These are phyloP conservation scores for Andricus grossulariae DNA, from an alignment of 1,140 invertebrate species.

Conservation along the genomic window DNA sequence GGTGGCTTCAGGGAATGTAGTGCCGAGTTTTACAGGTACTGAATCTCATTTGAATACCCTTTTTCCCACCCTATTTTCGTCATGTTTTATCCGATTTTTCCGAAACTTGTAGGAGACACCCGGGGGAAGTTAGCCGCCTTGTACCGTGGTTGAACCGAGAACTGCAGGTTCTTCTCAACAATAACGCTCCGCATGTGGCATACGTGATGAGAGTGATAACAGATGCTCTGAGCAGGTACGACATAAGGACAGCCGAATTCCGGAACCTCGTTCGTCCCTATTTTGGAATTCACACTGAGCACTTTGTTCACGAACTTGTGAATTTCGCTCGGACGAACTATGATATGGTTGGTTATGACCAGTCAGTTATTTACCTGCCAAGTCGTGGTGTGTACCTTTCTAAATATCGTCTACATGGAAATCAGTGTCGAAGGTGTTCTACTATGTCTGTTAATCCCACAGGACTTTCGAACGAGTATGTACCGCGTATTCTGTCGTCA, in stretches of 20 bases:
- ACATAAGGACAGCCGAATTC: conserved; percentile 86
- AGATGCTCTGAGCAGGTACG: conserved; percentile 80
- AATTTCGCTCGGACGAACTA: conserved; percentile 90
- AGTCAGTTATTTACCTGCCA: conserved; percentile 71
- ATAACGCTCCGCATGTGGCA: conserved; percentile 79
- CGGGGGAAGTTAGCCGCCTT: conserved; percentile 86
- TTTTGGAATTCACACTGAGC: conserved; percentile 80
- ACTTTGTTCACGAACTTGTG: conserved; percentile 93
- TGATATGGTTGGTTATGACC: conserved; percentile 87
- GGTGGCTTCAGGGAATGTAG: conserved; percentile 83
- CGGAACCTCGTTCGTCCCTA: conserved; percentile 78
- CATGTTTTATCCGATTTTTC: too few relatives aligned
- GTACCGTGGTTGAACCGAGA: conserved; percentile 93
- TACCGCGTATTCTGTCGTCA: conserved; percentile 49
- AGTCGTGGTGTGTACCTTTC: conserved; percentile 33
- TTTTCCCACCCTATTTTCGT: not conserved
- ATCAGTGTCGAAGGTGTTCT: too few relatives aligned
- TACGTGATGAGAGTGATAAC: conserved; percentile 84
- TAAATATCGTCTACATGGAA: too few relatives aligned
- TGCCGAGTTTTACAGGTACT: conserved; percentile 84
- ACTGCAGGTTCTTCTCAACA: conserved; percentile 82
- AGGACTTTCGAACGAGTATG: conserved; percentile 60
- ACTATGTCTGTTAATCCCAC: conserved; percentile 17
- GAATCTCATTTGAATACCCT: not conserved
- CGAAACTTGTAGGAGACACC: conserved; percentile 79